Evolutionary conservation across 2,888 invertebrate genomes (phyloP), one percentile per base, ranked within the genome.

Genomic region (Periphyllus acericola): DNA sequence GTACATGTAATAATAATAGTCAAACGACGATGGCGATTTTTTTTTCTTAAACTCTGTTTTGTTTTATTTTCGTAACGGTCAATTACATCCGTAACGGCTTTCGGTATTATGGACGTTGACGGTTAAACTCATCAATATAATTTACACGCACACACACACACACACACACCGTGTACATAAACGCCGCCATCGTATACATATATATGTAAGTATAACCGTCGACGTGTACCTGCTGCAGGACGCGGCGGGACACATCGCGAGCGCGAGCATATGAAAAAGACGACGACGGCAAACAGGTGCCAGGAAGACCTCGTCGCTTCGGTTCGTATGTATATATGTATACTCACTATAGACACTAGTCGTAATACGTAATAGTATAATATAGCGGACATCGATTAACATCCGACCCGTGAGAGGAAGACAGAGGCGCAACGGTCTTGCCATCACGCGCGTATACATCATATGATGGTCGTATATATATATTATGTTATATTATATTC

Each of bases 1-100:
- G 11, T 71, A 71, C 11, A 71, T 17, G 11, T 71, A 17, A 32
- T 72, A 72, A 32, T 17, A 72, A 34, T 36, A 74, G n/a, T 46
- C 4, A 25, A 76, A 52, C 76, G 76, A 9, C 4, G 40, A 76
- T 52, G 29, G n/a, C 52, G 29, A 46, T 40, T 75, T 40, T 75
- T 76, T 52, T 72, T 72, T 74, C 25, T 21, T 36, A 74, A 34
- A 21, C 46, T 76, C n/a, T n/a, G 17, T 40, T 75, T 32, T 5
- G 46, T 78, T 40, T 52, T 52, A 8, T 83, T 74, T 74, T 36
- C 60, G 71, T 87, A 87, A 87, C 86, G 86, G 86, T 72, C 86
- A 87, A 87, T 80, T 87, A 87, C 86, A 80, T 87, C 80, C 80
- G 86, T 71, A 80, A 72, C 86, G 80, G 86, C 72, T 71, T 66